These are phyloP conservation scores for Drosophila jambulina DNA, from an alignment of 1,140 invertebrate species.

Conservation along the genomic window DNA sequence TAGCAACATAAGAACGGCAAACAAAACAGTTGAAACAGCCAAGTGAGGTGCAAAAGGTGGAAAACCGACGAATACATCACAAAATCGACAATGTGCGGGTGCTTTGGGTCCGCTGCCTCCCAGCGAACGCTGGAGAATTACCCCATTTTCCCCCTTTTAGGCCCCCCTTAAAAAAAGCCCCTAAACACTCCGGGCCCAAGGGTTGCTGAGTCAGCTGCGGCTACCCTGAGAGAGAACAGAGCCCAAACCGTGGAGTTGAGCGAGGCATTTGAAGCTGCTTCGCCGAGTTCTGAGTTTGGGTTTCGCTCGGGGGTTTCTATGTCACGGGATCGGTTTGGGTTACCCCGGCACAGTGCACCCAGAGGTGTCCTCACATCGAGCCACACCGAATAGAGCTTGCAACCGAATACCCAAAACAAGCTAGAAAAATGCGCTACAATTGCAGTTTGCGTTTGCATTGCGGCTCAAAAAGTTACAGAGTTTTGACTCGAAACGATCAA, in stretches of 20 bases:
- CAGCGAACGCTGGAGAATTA: slow-evolving; percentile 22
- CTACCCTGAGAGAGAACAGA: slow-evolving; percentile 43
- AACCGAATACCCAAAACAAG: slow-evolving; percentile 75
- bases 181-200: slow-evolving; percentile 3
- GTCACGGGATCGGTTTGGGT: slow-evolving; percentile 62
- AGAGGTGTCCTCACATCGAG: slow-evolving; percentile 46
- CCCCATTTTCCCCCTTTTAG: not conserved
- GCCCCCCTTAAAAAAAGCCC: not conserved
- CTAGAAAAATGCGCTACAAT: slow-evolving; percentile 72
- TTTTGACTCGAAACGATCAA: slow-evolving; percentile 19
- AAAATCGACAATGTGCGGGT: slow-evolving; percentile 25
- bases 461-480: slow-evolving; percentile 9
- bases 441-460: slow-evolving; percentile 62
- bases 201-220: slow-evolving; percentile 45
- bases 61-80: slow-evolving; percentile 4
- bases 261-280: slow-evolving; percentile 53
- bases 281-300: slow-evolving; percentile 25
- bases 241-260: slow-evolving; percentile 10
- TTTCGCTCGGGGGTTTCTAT: slow-evolving; percentile 64
- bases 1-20: slow-evolving; percentile 31
- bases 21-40: slow-evolving; percentile 10
- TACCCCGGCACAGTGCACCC: slow-evolving; percentile 32
- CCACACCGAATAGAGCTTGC: slow-evolving; percentile 47
- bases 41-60: slow-evolving; percentile 35
- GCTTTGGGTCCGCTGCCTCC: slow-evolving; percentile 40